Conservation (phyloP, 2,888 invertebrate genomes). For the Apomyelois bistriatella region DNA sequence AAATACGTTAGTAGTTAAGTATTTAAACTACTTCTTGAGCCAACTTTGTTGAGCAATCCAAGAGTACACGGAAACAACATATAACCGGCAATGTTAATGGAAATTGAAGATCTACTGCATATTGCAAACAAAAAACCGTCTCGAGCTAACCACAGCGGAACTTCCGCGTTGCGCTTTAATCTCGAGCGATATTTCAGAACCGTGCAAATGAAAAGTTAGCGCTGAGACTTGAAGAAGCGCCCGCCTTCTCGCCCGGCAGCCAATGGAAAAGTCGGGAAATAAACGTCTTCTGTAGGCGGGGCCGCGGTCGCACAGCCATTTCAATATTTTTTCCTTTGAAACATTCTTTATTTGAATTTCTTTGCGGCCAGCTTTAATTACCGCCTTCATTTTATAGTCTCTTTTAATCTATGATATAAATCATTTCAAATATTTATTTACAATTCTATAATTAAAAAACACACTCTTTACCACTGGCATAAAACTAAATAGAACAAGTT, state of each 20-base stretch:
- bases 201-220: slow-evolving; percentile 78
- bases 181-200: slow-evolving; percentile 71
- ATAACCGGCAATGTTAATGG: slow-evolving; percentile 10
- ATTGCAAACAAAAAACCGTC: slow-evolving; percentile 48
- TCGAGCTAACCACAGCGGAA: slow-evolving; percentile 65
- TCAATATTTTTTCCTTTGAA: slow-evolving; percentile 60
- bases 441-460: too few relatives aligned
- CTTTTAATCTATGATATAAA: slow-evolving; percentile 25
- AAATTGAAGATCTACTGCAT: slow-evolving; percentile 14
- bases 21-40: background rate
- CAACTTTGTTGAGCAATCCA: background rate
- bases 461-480: too few relatives aligned
- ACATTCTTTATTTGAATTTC: slow-evolving; percentile 70
- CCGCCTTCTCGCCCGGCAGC: slow-evolving; percentile 64
- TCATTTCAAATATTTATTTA: background rate
- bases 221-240: slow-evolving; percentile 67
- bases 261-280: slow-evolving; percentile 76
- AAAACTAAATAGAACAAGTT: too few relatives aligned
- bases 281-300: slow-evolving; percentile 75
- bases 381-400: slow-evolving; percentile 18
- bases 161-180: slow-evolving; percentile 70
- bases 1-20: too few relatives aligned
- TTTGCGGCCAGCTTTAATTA: slow-evolving; percentile 39
- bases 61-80: background rate
- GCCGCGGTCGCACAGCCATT: slow-evolving; percentile 69